Evolutionary conservation across 2,888 invertebrate species (phyloP).

Genomic region (Spilosoma lubricipeda): DNA sequence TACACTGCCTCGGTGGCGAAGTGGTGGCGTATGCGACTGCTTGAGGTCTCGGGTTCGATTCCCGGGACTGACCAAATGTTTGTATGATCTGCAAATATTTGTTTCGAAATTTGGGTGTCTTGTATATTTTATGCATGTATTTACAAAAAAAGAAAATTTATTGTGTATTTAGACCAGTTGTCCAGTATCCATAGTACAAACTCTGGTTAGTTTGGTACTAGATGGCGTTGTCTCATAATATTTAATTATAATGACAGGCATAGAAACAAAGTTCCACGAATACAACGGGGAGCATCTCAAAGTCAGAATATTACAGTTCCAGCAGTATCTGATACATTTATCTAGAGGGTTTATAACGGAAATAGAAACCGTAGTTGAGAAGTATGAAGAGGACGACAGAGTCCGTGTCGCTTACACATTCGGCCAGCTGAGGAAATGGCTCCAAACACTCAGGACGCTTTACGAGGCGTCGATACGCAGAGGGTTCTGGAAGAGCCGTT

Average conservation of each 20-base stretch:
- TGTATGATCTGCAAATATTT: no score
- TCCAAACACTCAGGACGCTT: background rate
- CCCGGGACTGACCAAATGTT: no score
- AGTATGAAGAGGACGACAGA: background rate
- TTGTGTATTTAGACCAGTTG: no score
- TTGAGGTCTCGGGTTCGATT: no score
- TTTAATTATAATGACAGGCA: background rate
- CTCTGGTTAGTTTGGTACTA: no score
- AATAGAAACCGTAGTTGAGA: background rate
- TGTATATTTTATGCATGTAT: no score
- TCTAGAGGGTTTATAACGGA: background rate
- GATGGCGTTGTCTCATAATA: no score
- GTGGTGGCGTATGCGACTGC: no score
- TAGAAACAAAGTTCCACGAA: background rate
- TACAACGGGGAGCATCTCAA: slow-evolving; percentile 11
- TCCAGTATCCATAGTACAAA: no score
- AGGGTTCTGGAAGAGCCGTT: background rate
- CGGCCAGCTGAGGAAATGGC: background rate
- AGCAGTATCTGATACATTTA: slow-evolving; percentile 5
- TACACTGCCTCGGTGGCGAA: no score
- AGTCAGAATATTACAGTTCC: slow-evolving; percentile 14
- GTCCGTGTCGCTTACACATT: slow-evolving; percentile 3
- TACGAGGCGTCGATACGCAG: background rate
- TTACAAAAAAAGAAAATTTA: no score
- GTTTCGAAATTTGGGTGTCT: no score